These are phyloP conservation scores for Hydrolagus colliei DNA, from an alignment of 2,797 vertebrate genomes.

Conservation along the genomic window DNA sequence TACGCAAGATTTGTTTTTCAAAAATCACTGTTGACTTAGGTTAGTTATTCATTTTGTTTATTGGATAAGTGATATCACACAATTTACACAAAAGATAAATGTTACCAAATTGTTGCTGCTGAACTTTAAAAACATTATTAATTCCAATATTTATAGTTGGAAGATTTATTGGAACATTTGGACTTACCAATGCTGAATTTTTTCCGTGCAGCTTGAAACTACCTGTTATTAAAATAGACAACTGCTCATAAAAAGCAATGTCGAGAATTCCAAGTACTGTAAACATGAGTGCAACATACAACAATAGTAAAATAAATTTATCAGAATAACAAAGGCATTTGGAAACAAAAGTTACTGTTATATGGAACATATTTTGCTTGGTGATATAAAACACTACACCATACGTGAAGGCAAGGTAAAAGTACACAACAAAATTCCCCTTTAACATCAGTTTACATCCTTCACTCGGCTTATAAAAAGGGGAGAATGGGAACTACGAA, in stretches of 20 bases:
- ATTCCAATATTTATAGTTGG: background rate
- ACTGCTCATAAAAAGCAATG: slow-evolving; percentile 58
- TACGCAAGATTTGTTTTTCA: too few species aligned
- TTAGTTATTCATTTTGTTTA: too few species aligned
- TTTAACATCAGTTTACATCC: background rate
- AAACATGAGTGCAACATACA: slow-evolving; percentile 15
- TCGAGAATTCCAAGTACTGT: slow-evolving; percentile 34
- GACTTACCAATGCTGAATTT: slow-evolving; percentile 74
- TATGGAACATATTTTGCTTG: background rate
- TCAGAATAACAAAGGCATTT: background rate
- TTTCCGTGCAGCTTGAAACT: slow-evolving; percentile 67
- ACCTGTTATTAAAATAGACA: slow-evolving; percentile 75
- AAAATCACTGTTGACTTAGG: too few species aligned
- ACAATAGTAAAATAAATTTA: slow-evolving; percentile 6
- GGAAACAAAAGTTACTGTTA: background rate
- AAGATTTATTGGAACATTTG: slow-evolving; percentile 36
- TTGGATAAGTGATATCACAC: too few species aligned
- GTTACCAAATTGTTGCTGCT: too few species aligned
- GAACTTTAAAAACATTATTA: too few species aligned
- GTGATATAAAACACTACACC: background rate
- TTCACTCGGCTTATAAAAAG: background rate
- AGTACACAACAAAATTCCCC: background rate
- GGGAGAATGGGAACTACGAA: background rate
- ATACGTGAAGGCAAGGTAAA: background rate
- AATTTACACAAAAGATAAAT: too few species aligned